These are phyloP conservation scores for Octopus bimaculoides DNA, from an alignment of 1,140 invertebrate genomes.

Conservation along the genomic window DNA sequence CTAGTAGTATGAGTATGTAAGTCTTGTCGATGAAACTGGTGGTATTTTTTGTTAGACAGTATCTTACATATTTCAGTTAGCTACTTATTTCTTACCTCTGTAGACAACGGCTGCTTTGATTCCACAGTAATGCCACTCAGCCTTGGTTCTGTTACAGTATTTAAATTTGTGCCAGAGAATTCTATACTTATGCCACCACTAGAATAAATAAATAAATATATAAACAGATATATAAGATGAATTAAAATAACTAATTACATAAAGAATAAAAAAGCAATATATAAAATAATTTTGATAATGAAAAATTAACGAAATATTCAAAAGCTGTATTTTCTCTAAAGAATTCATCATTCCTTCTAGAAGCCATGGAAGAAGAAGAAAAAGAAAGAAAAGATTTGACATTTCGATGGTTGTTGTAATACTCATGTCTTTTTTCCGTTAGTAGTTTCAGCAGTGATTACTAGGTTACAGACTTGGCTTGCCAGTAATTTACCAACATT, in stretches of 20 bases:
- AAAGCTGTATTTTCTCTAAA: neutral
- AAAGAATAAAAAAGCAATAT: neutral
- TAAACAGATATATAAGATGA: neutral
- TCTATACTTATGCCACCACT: slow-evolving; percentile 88
- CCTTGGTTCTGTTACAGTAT: slow-evolving; percentile 82
- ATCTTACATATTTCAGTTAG: neutral
- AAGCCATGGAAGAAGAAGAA: neutral
- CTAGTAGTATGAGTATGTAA: neutral
- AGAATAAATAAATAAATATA: slow-evolving; percentile 20
- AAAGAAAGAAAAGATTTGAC: too few relatives aligned
- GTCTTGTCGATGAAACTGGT: neutral
- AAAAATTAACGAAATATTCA: neutral
- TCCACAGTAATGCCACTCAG: slow-evolving; percentile 61
- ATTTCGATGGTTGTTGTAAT: too few relatives aligned
- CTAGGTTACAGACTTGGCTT: too few relatives aligned
- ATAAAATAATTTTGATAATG: neutral
- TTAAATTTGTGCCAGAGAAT: slow-evolving; percentile 84
- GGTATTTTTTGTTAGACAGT: neutral
- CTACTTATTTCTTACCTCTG: neutral
- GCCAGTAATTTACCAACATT: too few relatives aligned
- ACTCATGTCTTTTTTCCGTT: too few relatives aligned
- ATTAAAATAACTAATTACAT: neutral
- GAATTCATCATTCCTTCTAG: neutral
- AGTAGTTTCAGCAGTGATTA: too few relatives aligned
- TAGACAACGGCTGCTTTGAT: neutral